Evolutionary conservation across 1,140 invertebrate species (phyloP).

Genomic region (Zaprionus africanus): DNA sequence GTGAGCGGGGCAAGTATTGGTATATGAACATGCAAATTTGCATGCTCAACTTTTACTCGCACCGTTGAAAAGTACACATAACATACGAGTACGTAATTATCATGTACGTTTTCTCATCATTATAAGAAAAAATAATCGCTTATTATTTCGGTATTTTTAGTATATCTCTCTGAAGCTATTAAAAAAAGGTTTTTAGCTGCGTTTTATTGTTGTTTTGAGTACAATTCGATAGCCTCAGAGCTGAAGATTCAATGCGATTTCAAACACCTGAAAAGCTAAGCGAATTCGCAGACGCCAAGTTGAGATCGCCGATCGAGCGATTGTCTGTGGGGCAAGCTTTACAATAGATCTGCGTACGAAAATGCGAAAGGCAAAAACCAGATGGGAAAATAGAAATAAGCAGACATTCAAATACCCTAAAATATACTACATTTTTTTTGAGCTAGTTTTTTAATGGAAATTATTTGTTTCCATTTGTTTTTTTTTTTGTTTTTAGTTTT

Average conservation of each 20-base stretch:
- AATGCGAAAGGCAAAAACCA: conserved; percentile 26
- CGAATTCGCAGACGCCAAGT: too few relatives aligned
- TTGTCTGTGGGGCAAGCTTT: not conserved
- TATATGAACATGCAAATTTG: conserved; percentile 61
- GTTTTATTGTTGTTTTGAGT: not conserved
- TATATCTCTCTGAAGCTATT: not conserved
- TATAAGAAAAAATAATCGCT: not conserved
- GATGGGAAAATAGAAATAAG: conserved; percentile 22
- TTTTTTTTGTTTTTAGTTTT: not conserved
- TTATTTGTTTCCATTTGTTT: too few relatives aligned
- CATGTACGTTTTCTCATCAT: conserved; percentile 16
- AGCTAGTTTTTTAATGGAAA: too few relatives aligned
- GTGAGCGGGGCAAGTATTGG: conserved; percentile 5
- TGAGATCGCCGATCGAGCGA: not conserved
- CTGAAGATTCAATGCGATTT: not conserved
- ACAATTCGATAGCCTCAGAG: not conserved
- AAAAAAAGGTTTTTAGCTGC: not conserved
- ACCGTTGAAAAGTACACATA: conserved; percentile 5
- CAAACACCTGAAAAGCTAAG: not conserved
- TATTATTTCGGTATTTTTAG: not conserved
- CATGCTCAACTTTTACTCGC: conserved; percentile 32
- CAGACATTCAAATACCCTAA: not conserved
- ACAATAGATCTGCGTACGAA: conserved; percentile 11
- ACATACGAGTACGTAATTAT: conserved; percentile 16
- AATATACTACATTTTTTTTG: not conserved